Evolutionary conservation across 1,140 invertebrate species (phyloP).

Genomic region (Papilio machaon): DNA sequence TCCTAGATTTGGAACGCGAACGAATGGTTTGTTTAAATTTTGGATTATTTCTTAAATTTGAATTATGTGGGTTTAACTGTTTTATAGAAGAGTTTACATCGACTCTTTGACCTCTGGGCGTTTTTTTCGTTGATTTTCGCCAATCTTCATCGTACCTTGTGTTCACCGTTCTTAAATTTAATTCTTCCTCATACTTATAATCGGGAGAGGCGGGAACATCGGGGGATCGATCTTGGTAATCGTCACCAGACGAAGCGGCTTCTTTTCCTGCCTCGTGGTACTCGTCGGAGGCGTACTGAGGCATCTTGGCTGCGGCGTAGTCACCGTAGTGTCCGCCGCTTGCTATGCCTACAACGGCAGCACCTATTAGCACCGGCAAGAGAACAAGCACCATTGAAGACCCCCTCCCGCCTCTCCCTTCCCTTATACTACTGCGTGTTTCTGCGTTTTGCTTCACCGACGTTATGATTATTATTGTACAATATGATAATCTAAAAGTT

Average conservation of each 20-base stretch:
- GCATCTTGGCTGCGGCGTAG: slow-evolving; percentile 64
- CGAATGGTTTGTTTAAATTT: slow-evolving; percentile 22
- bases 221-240: slow-evolving; percentile 60
- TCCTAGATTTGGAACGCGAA: slow-evolving; percentile 25
- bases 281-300: slow-evolving; percentile 56
- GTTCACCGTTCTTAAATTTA: slow-evolving; percentile 28
- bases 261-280: slow-evolving; percentile 50
- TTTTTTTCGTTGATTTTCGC: slow-evolving; percentile 29
- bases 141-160: slow-evolving; percentile 25
- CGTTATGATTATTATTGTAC: slow-evolving; percentile 34
- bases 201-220: slow-evolving; percentile 55
- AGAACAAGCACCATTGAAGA: slow-evolving; percentile 50
- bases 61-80: not conserved
- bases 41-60: slow-evolving; percentile 18
- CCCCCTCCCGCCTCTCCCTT: slow-evolving; percentile 31
- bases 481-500: slow-evolving; percentile 20
- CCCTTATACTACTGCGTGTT: slow-evolving; percentile 36
- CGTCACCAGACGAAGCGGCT: slow-evolving; percentile 43
- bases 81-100: not conserved
- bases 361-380: slow-evolving; percentile 39
- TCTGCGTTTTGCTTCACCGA: slow-evolving; percentile 27
- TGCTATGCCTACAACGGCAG: slow-evolving; percentile 46
- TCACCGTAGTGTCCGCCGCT: slow-evolving; percentile 55
- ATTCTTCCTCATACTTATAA: slow-evolving; percentile 61
- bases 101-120: slow-evolving; percentile 1